Percentiles rank a stretch among this genome's conserved stretches.
Evolutionary conservation across 2,113 vertebrate genomes (phyloP).

Genomic region (Speoplatyrhinus poulsoni): DNA sequence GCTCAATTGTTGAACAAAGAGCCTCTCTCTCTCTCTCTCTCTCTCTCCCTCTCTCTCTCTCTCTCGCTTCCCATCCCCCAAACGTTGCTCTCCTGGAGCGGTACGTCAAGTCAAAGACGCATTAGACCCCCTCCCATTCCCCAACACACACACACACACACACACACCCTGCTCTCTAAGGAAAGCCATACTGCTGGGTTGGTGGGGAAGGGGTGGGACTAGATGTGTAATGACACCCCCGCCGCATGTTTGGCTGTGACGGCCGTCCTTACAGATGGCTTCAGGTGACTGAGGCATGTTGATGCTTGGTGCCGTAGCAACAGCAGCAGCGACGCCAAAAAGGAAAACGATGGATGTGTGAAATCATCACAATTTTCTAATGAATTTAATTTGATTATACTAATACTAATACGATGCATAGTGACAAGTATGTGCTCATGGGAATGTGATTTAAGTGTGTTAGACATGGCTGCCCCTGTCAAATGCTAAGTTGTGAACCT

Average conservation of each 20-base stretch:
- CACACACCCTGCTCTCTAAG: not conserved
- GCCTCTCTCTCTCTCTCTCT: not conserved
- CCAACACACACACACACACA: constrained; percentile 8
- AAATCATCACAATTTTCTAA: no score
- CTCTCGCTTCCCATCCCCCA: not conserved
- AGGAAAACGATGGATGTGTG: no score
- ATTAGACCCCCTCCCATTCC: not conserved
- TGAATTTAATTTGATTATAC: no score
- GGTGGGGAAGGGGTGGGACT: no score
- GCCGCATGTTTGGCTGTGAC: not conserved
- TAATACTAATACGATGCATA: no score
- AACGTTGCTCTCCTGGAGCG: not conserved
- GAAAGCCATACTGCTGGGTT: no score
- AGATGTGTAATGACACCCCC: not conserved
- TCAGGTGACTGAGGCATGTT: not conserved
- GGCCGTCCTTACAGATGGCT: not conserved
- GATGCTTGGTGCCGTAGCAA: no score
- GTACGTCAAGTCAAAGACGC: not conserved
- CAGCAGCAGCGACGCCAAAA: no score
- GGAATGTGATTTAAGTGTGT: no score
- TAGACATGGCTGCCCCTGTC: no score
- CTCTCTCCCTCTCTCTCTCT: not conserved
- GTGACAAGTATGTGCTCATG: no score
- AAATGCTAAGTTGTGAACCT: no score
- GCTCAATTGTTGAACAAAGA: not conserved